Evolutionary conservation across 1,140 invertebrate genomes (phyloP).

Genomic region (Trichomalopsis sarcophagae): DNA sequence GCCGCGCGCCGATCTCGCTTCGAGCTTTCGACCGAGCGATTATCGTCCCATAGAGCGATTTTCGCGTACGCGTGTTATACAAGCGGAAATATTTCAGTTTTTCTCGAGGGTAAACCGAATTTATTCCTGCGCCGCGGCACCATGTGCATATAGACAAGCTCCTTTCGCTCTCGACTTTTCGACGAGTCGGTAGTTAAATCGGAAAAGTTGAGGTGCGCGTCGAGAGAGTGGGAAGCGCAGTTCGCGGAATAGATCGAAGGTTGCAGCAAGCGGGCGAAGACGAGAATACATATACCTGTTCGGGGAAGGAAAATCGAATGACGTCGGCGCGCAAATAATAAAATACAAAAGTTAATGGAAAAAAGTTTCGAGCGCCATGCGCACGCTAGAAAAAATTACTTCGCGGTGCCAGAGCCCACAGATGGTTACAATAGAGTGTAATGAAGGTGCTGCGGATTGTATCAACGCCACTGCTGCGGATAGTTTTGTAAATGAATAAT

Average conservation of each 20-base stretch:
- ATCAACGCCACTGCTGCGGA: not conserved
- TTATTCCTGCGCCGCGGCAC: not conserved
- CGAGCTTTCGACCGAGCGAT: not conserved
- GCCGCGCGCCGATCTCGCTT: not conserved
- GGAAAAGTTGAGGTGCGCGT: slow-evolving; percentile 19
- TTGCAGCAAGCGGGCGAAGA: not conserved
- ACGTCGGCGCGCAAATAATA: slow-evolving; percentile 1
- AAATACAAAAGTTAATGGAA: slow-evolving; percentile 33
- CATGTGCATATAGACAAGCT: not conserved
- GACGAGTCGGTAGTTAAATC: slow-evolving; percentile 37
- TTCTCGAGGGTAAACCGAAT: not conserved
- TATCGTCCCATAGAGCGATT: not conserved
- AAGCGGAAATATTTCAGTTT: not conserved
- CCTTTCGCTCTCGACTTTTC: slow-evolving; percentile 24
- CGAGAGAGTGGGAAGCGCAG: not conserved
- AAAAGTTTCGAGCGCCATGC: not conserved
- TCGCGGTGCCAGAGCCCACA: not conserved
- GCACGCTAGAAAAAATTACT: not conserved
- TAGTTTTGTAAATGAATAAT: slow-evolving; percentile 19
- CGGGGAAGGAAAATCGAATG: not conserved
- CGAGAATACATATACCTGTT: not conserved
- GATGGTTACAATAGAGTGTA: not conserved
- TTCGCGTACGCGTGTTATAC: not conserved
- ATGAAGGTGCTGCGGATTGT: slow-evolving; percentile 1
- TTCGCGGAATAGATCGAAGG: not conserved